Base-by-base conservation (phyloP, 2,797 vertebrate genomes). In the Liparis tanakae region DNA sequence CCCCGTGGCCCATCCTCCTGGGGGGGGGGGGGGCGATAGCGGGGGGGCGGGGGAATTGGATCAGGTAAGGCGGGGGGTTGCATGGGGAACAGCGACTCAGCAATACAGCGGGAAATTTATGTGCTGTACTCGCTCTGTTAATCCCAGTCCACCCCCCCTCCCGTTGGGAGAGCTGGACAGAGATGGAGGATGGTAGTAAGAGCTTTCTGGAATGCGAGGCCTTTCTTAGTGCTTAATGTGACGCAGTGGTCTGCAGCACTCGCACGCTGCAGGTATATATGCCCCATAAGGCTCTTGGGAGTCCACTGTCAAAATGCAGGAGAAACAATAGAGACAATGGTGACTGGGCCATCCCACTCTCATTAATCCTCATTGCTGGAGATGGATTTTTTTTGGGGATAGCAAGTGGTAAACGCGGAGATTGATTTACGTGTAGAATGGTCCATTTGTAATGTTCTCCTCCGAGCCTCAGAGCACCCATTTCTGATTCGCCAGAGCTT, bases 311-410 rank as follows among this genome's bases (percentile, higher is more conserved):
- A 87, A 84, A 87, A 90, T 76, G 82, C 70, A 74, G 70, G 53
- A 84, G 74, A 79, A 84, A 81, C 85, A 82, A 85, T 80, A 70
- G 84, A 82, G 65, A 79, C 84, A 70, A 73, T 79, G 58, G 85
- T 79, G 87, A 87, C 88, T 84, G 59, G 72, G 79, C 84, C 82
- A 72, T 85, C 71, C 75, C 74, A 67, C 68, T 71, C 78, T 67
- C 90, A 91, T 92, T 90, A 89, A 92, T 93, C 89, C 89, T 93
- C 84, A 92, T 91, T 85, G 68, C 62, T 74, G 74, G 67, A 84
- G 86, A 93, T 90, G 78, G 87, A 87, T 89, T 90, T 89, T 83
- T 82, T 30, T 30, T 30, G 25, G 78, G 79, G 78, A 85, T 85
- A 41, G 83, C 73, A 57, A 82, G 79, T 74, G 65, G 89, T 87